Evolutionary conservation across 2,888 invertebrate genomes (phyloP), one percentile per base, ranked within the genome.

Genomic region (Orthosia incerta): DNA sequence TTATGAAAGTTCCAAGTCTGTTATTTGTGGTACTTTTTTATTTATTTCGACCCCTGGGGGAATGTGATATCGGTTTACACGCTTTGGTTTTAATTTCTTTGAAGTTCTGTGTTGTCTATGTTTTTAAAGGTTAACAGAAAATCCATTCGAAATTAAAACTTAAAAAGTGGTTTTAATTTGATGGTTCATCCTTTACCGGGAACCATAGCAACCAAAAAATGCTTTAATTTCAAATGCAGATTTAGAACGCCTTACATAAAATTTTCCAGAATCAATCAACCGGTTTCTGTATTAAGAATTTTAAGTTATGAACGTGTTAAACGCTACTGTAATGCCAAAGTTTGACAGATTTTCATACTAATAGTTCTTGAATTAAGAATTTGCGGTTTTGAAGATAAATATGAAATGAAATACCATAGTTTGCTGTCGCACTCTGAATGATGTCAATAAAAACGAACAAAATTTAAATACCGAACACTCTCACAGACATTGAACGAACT

Each of bases 1-100:
- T 84, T 87, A 86, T 87, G 87, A 87, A 89, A 88, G 86, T 82
- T 79, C 64, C 57, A 51, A 63, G 59, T 46, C 57, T 61, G 20
- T 62, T 67, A 45, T 70, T 50, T 60, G 55, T 74, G 56, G 26
- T 45, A 23, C 31, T 61, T 74, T 48, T 67, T 18, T 59, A 11
- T 64, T 78, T 77, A 26, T 79, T 68, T 57, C 15, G 45, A 65
- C 46, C 46, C 39, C 46, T 31, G 31, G 48, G 39, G 66, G n/a
- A 63, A 51, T 16, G 18, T 20, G 69, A 78, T 82, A 65, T 61
- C 56, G 45, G 31, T 48, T 51, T 46, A 31, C 13, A 46, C 2
- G 39, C 11, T 78, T 31, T 62, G 20, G 23, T 62, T 70, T 75
- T 56, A 66, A 81, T 67, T 26, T n/a, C 45, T 51, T 55, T 76